phyloP scores from a whole-genome alignment of 2,113 vertebrate genomes.

The Redunca redunca region DNA sequence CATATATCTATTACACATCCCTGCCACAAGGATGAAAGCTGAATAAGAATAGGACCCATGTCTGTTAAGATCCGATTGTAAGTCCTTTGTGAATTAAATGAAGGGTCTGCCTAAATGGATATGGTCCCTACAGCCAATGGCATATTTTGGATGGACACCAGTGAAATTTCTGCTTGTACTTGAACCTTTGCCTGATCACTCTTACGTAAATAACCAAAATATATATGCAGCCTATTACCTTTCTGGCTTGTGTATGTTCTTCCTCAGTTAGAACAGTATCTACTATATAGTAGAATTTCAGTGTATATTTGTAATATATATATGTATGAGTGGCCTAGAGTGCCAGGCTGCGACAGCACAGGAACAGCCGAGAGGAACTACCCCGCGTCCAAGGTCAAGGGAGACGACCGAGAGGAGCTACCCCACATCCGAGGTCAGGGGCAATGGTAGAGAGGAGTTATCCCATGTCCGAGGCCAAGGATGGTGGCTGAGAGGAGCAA shows the following conservation, averaged over 20 bases:
- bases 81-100: neutral
- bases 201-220: accelerated
- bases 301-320: neutral
- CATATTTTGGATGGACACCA: accelerated
- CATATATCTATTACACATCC: neutral
- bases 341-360: no score
- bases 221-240: no score
- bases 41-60: neutral
- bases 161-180: accelerated
- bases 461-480: no score
- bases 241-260: neutral
- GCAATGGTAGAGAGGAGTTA: no score
- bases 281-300: neutral
- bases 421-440: no score
- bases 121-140: accelerated
- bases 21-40: neutral
- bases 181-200: neutral
- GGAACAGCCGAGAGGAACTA: no score
- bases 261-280: neutral
- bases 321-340: no score
- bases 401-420: no score
- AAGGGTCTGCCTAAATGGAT: no score
- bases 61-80: accelerated
- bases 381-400: no score
- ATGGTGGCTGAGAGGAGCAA: no score